phyloP scores from a whole-genome alignment of 2,113 vertebrate species.

The Oenanthe oenanthe region DNA sequence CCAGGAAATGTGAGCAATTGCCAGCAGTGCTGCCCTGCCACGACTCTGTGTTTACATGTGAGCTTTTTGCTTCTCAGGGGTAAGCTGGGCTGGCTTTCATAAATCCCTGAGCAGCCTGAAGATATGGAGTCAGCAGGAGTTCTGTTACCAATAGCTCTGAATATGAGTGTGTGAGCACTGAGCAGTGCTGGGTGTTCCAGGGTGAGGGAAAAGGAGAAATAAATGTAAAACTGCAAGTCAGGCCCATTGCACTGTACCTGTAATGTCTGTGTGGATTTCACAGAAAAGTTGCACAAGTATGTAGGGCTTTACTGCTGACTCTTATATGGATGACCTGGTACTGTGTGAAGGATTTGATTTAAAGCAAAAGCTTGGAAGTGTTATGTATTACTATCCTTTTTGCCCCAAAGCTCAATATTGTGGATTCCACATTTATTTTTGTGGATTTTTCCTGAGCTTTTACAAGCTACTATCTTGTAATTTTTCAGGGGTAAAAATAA shows the following conservation, averaged over 20 bases:
- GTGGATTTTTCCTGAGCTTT: not conserved
- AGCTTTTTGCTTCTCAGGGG: not conserved
- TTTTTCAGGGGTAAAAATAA: fast-evolving
- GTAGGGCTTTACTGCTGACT: not conserved
- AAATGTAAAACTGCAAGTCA: not conserved
- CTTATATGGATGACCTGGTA: not conserved
- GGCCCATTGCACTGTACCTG: not conserved
- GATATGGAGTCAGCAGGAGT: not conserved
- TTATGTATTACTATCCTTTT: not conserved
- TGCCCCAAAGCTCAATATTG: not conserved
- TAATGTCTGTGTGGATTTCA: not conserved
- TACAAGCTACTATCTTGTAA: not conserved
- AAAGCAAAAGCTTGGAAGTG: not conserved
- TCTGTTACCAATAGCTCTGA: not conserved
- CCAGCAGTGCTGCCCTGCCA: not conserved
- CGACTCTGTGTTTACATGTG: not conserved
- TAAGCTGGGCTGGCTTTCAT: not conserved
- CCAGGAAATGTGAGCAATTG: not conserved
- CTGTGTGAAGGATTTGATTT: not conserved
- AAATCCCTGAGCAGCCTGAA: not conserved
- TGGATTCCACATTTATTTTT: not conserved
- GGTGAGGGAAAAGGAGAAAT: not conserved
- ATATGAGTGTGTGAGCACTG: not conserved
- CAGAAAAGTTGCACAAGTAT: not conserved
- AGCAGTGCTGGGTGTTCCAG: not conserved